Evolutionary conservation across 2,888 invertebrate species (phyloP).

Genomic region (Pecten maximus): DNA sequence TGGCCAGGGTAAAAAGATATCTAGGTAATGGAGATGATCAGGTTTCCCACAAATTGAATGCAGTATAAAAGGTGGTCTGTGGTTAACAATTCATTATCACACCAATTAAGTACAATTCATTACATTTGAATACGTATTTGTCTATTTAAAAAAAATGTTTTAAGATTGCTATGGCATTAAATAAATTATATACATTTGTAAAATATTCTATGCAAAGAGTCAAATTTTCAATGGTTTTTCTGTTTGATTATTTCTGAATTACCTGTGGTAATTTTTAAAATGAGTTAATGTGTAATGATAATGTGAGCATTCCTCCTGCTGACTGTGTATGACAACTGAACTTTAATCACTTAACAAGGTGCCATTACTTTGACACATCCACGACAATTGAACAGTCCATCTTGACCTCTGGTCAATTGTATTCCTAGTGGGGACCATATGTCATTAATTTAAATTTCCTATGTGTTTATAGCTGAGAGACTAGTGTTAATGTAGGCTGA

Average conservation of each 20-base stretch:
- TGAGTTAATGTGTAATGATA: neutral
- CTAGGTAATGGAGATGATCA: neutral
- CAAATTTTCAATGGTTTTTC: too few species aligned
- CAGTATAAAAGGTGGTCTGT: neutral
- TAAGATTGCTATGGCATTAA: neutral
- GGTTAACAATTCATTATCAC: neutral
- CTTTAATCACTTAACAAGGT: constrained; percentile 1
- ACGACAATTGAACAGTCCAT: neutral
- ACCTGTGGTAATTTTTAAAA: neutral
- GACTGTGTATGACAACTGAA: neutral
- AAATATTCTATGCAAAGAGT: too few species aligned
- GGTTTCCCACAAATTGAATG: neutral
- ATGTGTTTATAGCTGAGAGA: neutral
- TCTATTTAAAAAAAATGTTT: neutral
- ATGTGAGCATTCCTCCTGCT: neutral
- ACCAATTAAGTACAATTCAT: neutral
- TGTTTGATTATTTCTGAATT: too few species aligned
- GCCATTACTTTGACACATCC: neutral
- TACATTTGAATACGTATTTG: neutral
- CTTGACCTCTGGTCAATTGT: neutral
- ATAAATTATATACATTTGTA: neutral
- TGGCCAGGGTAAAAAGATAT: neutral
- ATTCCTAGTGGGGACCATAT: neutral
- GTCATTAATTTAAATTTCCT: constrained; percentile 17
- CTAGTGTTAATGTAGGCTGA: neutral